Conservation (phyloP, 2,113 vertebrate genomes). For the Aplodontia rufa region DNA sequence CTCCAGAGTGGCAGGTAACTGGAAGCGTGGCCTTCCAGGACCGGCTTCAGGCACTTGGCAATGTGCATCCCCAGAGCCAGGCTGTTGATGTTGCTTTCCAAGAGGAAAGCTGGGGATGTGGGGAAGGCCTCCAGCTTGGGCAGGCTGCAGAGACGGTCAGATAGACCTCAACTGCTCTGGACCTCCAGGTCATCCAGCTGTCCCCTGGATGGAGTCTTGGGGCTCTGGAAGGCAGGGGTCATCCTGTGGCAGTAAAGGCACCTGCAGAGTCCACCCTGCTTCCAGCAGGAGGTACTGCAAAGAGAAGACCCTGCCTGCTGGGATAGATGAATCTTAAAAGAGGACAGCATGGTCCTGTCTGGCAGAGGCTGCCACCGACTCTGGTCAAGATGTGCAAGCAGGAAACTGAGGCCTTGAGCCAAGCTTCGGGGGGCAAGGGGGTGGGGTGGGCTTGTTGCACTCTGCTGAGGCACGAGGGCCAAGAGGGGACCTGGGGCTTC, state of each 20-base stretch:
- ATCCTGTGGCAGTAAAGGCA: background rate
- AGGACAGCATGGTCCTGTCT: fast-evolving
- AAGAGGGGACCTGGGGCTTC: fast-evolving
- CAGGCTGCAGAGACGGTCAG: slow-evolving; percentile 4
- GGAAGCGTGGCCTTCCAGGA: fast-evolving
- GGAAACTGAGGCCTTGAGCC: fast-evolving
- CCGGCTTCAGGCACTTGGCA: fast-evolving
- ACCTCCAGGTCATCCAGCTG: slow-evolving; percentile 66
- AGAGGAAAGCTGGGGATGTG: background rate
- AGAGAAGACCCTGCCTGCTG: fast-evolving
- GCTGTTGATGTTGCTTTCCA: background rate
- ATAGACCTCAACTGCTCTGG: slow-evolving; percentile 80
- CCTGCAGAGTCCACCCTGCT: background rate
- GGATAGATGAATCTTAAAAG: background rate
- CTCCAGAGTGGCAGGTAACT: background rate
- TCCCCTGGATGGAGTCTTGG: background rate
- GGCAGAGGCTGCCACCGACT: no score
- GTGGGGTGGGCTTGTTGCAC: fast-evolving
- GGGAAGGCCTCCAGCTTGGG: background rate
- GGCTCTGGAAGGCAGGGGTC: background rate
- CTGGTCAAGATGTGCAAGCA: background rate
- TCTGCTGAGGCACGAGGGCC: background rate
- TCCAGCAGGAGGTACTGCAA: background rate
- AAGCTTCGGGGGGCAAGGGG: background rate
- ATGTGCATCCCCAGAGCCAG: fast-evolving